A percentile compares a stretch with the other conserved stretches of the same genome.
Conservation (phyloP, 2,797 vertebrate genomes). For the Microctenopoma stevenorrisi region DNA sequence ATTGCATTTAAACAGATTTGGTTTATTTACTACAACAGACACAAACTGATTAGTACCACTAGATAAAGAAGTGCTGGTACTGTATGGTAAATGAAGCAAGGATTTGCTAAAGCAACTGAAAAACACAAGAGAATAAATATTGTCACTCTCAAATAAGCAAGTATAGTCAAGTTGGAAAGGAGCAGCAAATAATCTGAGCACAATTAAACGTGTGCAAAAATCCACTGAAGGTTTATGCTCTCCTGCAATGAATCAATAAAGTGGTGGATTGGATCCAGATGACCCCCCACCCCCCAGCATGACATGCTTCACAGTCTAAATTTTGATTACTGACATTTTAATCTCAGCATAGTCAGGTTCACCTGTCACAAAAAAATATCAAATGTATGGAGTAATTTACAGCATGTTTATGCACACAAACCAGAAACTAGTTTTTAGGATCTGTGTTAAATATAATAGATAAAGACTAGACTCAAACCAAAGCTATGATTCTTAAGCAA, state of each 20-base stretch:
- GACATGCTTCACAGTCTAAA: conserved; percentile 12
- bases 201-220: conserved; percentile 1
- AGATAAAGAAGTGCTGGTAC: not conserved
- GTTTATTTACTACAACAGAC: not conserved
- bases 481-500: conserved; percentile 4
- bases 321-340: conserved; percentile 36
- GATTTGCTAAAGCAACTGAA: not conserved
- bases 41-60: not conserved
- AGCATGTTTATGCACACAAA: not conserved
- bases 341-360: not conserved
- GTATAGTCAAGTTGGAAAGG: not conserved
- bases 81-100: not conserved
- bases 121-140: not conserved
- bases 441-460: conserved; percentile 2
- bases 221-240: conserved; percentile 1
- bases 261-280: not conserved
- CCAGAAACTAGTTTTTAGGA: not conserved
- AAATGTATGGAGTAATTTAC: not conserved
- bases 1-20: not conserved
- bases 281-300: not conserved
- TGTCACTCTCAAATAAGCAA: not conserved
- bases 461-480: too few species aligned
- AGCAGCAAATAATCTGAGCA: conserved; percentile 2
- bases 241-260: conserved; percentile 29
- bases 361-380: conserved; percentile 3